These are phyloP conservation scores for Aphrophora alni DNA, from an alignment of 2,888 invertebrate genomes.

Conservation along the genomic window DNA sequence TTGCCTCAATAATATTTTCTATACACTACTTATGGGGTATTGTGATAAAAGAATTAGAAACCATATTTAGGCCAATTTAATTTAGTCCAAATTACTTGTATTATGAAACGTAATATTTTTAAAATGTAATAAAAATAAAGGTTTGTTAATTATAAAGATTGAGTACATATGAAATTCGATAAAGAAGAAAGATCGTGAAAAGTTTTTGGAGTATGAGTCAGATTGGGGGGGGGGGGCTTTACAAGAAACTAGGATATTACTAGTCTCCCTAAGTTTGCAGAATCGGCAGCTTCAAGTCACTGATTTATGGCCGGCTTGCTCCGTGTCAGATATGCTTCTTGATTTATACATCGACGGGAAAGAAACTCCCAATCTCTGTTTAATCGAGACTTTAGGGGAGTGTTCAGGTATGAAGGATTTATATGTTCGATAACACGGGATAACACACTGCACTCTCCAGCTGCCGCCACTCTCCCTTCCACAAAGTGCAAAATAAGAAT, in stretches of 20 bases:
- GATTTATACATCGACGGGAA: slow-evolving; percentile 35
- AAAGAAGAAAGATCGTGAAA: background rate
- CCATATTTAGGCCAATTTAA: too few relatives aligned
- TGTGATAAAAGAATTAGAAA: too few relatives aligned
- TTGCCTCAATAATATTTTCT: too few relatives aligned
- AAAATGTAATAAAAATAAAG: too few relatives aligned
- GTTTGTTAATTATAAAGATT: too few relatives aligned
- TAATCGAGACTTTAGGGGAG: slow-evolving; percentile 26
- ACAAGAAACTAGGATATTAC: background rate
- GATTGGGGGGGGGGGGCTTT: background rate
- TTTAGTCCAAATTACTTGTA: too few relatives aligned
- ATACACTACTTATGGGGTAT: too few relatives aligned
- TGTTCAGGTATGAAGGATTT: slow-evolving; percentile 39
- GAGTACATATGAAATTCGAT: slow-evolving; percentile 1
- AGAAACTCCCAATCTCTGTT: slow-evolving; percentile 36
- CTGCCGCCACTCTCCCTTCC: background rate
- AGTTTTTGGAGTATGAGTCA: background rate
- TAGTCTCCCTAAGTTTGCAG: background rate
- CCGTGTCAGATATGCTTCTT: slow-evolving; percentile 38
- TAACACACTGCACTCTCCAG: background rate
- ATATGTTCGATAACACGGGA: slow-evolving; percentile 25
- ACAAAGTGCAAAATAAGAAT: too few relatives aligned
- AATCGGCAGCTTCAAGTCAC: slow-evolving; percentile 14
- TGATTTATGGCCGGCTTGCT: slow-evolving; percentile 17
- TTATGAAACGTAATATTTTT: too few relatives aligned